Evolutionary conservation across 2,113 vertebrate species (phyloP).

Genomic region (Cyphomyrus discorhynchus): DNA sequence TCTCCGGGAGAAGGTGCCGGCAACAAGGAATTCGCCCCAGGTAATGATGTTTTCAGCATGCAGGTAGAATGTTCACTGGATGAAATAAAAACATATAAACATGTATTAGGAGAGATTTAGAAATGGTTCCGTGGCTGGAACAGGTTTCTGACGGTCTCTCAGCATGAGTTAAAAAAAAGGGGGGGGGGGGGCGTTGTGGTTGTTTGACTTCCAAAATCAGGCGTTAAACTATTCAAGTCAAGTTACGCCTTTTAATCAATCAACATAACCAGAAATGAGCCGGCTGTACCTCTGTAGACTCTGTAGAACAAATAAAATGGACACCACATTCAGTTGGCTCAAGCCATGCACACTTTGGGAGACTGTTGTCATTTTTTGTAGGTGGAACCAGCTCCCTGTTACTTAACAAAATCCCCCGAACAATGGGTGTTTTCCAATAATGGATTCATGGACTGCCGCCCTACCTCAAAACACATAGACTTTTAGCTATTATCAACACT

Average conservation of each 20-base stretch:
- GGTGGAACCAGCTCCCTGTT: conserved; percentile 12
- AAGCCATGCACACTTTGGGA: not conserved
- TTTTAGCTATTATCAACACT: conserved; percentile 13
- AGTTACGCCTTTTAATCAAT: not conserved
- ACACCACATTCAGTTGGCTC: not conserved
- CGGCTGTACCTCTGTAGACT: not conserved
- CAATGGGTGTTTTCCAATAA: conserved; percentile 18
- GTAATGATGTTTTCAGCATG: not conserved
- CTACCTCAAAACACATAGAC: conserved; percentile 5
- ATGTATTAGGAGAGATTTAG: not conserved
- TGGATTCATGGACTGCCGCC: conserved; percentile 7
- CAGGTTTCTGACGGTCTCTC: not conserved
- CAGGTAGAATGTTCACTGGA: not conserved
- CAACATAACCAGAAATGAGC: not conserved
- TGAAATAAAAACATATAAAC: conserved; percentile 3
- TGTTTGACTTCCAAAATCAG: not conserved
- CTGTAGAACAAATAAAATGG: not conserved
- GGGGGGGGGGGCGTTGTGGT: not conserved
- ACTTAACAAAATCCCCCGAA: conserved; percentile 3
- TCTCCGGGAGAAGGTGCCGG: not conserved
- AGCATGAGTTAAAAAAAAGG: not conserved
- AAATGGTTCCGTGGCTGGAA: no score
- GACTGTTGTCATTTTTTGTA: not conserved
- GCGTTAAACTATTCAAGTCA: not conserved
- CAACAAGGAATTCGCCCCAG: conserved; percentile 15